Evolutionary conservation across 1,140 invertebrate genomes (phyloP), one percentile per base, ranked within the genome.

Genomic region (Anadara kagoshimensis): DNA sequence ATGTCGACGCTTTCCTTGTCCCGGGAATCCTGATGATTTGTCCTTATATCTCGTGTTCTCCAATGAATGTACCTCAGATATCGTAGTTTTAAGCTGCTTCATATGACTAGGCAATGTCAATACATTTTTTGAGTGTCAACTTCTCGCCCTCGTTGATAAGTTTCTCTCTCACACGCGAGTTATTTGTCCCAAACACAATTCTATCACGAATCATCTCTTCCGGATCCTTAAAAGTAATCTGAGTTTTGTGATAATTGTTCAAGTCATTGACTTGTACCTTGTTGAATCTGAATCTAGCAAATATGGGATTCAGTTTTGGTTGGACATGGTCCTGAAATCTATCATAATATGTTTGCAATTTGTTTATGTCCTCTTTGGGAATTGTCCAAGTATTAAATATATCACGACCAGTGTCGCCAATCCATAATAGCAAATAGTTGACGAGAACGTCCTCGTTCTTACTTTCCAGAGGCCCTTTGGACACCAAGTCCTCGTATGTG

Each of bases 361-460:
- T 73, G 43, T 77, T 56, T 26, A 51, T 45, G 18, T 61, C 58
- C 14, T 61, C 69, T 26, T 47, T 2, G 20, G 8, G 26, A 0
- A n/a, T 14, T 20, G 20, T 57, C 77, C 73, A 76, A 12, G 74
- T 76, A 10, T 47, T 49, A 29, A 47, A 36, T 4, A 79, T 53
- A 14, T 77, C 67, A 16, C 74, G 29, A 4, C 70, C 70, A 36
- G 64, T 70, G 1, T 79, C 75, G 0, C 66, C 67, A 5, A 65
- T 36, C 71, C 75, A 79, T 18, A 77, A 29, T 5, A 79, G 51
- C 8, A 77, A 24, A 49, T 70, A 79, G 3, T 54, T 51, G 14
- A 61, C 29, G 41, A 71, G 24, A 12, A 56, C 24, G 12, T 53
- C 14, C 26, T 79, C 74, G 10, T 62, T 47, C 66, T 76, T 79